Conservation (phyloP, 2,888 invertebrate species). For the Chymomyza amoena region DNA sequence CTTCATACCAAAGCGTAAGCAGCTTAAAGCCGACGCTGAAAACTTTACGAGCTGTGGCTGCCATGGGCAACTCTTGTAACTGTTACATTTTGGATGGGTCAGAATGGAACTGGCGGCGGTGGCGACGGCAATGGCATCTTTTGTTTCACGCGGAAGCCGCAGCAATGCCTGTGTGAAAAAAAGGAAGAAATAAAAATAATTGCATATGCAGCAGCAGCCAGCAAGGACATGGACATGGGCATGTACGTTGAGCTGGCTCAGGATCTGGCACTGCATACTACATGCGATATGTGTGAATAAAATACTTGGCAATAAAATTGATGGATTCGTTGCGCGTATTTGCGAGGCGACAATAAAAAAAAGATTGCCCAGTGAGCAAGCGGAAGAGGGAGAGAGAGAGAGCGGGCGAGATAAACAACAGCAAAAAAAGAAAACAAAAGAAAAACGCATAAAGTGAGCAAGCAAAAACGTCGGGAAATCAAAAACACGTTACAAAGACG, state of each 20-base stretch:
- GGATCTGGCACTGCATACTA: conserved; percentile 12
- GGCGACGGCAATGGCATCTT: conserved; percentile 28
- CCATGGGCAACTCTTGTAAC: conserved; percentile 14
- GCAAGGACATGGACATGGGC: conserved; percentile 15
- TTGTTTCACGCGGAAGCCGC: conserved; percentile 46
- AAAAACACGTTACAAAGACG: conserved; percentile 39
- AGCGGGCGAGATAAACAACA: neutral
- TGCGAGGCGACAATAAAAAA: conserved; percentile 30
- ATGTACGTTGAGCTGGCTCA: neutral
- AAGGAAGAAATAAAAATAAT: conserved; percentile 33
- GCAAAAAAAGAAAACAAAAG: conserved; percentile 14
- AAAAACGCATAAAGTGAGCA: conserved; percentile 26
- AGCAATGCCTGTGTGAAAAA: conserved; percentile 38
- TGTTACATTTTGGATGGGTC: conserved; percentile 40
- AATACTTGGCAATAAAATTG: conserved; percentile 63
- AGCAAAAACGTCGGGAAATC: conserved; percentile 21
- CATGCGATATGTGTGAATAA: conserved; percentile 31
- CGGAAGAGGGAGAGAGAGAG: neutral
- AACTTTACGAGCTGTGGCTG: conserved; percentile 56
- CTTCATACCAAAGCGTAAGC: conserved; percentile 43
- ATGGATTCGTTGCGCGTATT: conserved; percentile 69
- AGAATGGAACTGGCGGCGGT: conserved; percentile 18
- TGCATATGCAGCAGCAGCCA: conserved; percentile 25
- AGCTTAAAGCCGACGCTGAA: conserved; percentile 56
- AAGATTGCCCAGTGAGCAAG: neutral